These are phyloP conservation scores for Papilio glaucus DNA, from an alignment of 1,140 invertebrate species.

Conservation along the genomic window DNA sequence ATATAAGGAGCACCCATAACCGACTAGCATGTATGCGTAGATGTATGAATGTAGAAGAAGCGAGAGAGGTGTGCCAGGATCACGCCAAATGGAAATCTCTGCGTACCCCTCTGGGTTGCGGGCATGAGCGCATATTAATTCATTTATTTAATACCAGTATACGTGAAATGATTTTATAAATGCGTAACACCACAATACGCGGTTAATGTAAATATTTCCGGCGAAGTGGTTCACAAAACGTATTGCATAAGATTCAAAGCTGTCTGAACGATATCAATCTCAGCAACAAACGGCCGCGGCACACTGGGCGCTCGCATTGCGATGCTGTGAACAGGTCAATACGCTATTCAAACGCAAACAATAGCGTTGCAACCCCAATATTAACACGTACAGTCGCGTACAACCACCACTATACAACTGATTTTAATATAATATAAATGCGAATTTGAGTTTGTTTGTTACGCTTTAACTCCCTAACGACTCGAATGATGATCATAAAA, in stretches of 20 bases:
- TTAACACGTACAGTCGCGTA: background rate
- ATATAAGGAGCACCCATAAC: too few relatives aligned
- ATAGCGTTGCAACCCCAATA: slow-evolving; percentile 31
- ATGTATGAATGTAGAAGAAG: too few relatives aligned
- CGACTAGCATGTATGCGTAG: too few relatives aligned
- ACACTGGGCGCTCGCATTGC: slow-evolving; percentile 16
- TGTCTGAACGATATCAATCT: slow-evolving; percentile 26
- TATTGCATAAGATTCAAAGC: background rate
- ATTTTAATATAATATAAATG: too few relatives aligned
- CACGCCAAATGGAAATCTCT: too few relatives aligned
- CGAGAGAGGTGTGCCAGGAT: too few relatives aligned
- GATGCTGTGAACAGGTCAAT: slow-evolving; percentile 27
- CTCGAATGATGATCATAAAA: too few relatives aligned
- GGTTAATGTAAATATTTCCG: background rate
- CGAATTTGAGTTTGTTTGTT: too few relatives aligned
- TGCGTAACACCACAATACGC: background rate
- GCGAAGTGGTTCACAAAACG: background rate
- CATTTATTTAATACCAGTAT: too few relatives aligned
- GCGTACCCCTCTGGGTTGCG: too few relatives aligned
- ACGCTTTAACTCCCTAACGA: too few relatives aligned
- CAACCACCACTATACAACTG: background rate
- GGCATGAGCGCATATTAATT: too few relatives aligned
- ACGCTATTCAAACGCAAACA: slow-evolving; percentile 32
- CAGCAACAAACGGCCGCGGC: background rate
- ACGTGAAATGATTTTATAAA: background rate